These are phyloP conservation scores for Norana najaformis DNA, from an alignment of 2,888 invertebrate species.

Conservation along the genomic window DNA sequence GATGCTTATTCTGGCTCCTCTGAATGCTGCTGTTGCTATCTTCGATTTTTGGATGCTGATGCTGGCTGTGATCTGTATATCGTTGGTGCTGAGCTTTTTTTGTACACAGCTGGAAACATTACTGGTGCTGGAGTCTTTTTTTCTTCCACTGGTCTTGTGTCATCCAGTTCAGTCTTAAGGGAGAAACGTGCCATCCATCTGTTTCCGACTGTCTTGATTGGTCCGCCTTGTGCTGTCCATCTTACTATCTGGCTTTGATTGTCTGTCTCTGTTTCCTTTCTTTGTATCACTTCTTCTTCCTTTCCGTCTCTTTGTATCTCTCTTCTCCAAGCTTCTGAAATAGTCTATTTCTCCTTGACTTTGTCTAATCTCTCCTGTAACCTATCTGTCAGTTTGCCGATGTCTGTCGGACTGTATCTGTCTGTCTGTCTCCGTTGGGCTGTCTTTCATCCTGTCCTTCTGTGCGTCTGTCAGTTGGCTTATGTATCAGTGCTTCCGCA, in stretches of 20 bases:
- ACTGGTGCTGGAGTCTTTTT: neutral
- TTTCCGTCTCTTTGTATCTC: neutral
- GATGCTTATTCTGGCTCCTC: neutral
- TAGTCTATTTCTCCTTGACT: neutral
- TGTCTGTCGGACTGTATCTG: neutral
- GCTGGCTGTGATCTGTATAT: neutral
- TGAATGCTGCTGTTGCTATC: neutral
- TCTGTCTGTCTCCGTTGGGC: neutral
- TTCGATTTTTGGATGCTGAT: neutral
- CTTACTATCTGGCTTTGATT: neutral
- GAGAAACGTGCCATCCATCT: neutral
- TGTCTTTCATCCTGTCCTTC: neutral
- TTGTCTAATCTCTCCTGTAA: neutral
- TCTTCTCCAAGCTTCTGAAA: neutral
- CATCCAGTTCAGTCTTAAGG: slow-evolving; percentile 5
- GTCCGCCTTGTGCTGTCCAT: neutral
- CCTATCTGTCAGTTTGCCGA: neutral
- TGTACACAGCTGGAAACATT: neutral
- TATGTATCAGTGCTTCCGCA: neutral
- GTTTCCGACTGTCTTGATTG: neutral
- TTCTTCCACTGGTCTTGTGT: neutral
- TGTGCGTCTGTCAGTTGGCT: neutral
- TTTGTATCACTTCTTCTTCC: neutral
- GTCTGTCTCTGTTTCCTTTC: neutral
- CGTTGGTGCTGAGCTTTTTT: neutral